Evolutionary conservation across 2,797 vertebrate species (phyloP), one percentile per base, ranked within the genome.

Genomic region (Falco novaeseelandiae): DNA sequence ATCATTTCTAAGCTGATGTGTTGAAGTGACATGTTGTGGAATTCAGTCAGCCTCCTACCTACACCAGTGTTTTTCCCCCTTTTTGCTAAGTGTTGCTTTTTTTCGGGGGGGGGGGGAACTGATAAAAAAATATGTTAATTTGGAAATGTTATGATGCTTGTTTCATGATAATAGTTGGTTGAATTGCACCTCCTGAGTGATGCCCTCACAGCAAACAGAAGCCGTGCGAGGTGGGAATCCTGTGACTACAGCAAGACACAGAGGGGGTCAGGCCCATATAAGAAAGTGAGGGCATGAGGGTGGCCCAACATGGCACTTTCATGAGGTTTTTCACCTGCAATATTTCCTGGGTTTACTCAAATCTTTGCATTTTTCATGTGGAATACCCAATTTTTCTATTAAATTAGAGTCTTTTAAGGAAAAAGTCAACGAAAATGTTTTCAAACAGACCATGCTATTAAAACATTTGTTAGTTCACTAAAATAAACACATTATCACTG

Each of bases 341-440:
- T 36, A 90, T 52, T 76, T 90, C 25, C 52, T 59, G 17, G 2
- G 29, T 82, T 80, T 87, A 62, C 49, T 65, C 51, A 84, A 79
- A 59, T 52, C 32, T 57, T 71, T 90, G 20, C 36, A 54, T 42
- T 94, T 93, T 86, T 93, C 34, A 54, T 73, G 42, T 0, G 1
- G 51, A 82, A 92, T 32, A 65, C 8, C 7, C 5, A 76, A 51
- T 38, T 71, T 54, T 89, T 22, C 30, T 8, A 29, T 44, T 8
- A 92, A 95, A 84, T 78, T 62, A 52, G 15, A 87, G 17, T 30
- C 55, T 93, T 95, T 87, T 90, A 94, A 82, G 51, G 77, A 65
- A 94, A 70, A 83, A 82, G 9, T 52, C 21, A 23, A 57, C 38
- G 13, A 82, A 93, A 87, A 73, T 32, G 6, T 74, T 93, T 96